Evolutionary conservation across 2,797 vertebrate species (phyloP).

Genomic region (Leptatherina wallacei): DNA sequence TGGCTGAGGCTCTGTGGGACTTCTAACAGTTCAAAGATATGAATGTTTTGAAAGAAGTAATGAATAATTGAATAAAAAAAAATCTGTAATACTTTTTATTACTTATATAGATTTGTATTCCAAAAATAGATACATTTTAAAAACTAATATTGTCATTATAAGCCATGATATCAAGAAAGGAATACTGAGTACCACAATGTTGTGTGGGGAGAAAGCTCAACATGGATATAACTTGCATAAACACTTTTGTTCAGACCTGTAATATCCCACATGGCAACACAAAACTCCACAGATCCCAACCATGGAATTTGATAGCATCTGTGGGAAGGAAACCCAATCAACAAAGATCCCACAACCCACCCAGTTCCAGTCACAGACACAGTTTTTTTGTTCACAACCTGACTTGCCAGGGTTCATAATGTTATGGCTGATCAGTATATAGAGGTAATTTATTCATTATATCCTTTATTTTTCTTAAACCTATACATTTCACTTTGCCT

Average conservation of each 20-base stretch:
- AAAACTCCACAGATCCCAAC: neutral
- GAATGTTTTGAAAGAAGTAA: neutral
- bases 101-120: neutral
- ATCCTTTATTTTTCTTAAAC: neutral
- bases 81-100: neutral
- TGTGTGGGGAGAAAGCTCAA: neutral
- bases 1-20: neutral
- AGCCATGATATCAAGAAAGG: neutral
- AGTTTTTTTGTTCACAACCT: neutral
- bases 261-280: neutral
- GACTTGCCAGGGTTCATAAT: neutral
- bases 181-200: neutral
- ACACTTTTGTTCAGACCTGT: neutral
- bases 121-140: neutral
- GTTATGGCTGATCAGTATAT: neutral
- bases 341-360: neutral
- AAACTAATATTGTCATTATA: neutral
- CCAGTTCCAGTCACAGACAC: neutral
- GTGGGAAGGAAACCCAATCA: neutral
- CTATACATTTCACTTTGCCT: neutral
- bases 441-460: neutral
- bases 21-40: neutral
- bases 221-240: neutral
- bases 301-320: neutral
- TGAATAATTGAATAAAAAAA: neutral